Conservation (phyloP, 2,113 vertebrate species). For the Emydocephalus ijimae region DNA sequence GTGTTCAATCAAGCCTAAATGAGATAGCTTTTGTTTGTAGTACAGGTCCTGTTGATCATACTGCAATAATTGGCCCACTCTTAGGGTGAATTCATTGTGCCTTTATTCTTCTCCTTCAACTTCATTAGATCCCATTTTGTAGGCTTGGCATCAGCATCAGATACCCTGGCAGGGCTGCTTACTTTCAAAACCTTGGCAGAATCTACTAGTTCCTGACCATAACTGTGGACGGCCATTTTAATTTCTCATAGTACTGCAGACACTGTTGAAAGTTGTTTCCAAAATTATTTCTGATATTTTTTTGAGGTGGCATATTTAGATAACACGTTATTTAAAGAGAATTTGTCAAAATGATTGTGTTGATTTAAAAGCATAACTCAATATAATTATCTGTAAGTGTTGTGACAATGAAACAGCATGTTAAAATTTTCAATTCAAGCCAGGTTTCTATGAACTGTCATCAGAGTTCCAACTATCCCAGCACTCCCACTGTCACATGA, state of each 20-base stretch:
- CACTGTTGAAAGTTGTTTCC: not conserved
- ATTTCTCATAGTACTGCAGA: not conserved
- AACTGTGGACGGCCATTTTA: not conserved
- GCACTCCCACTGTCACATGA: not conserved
- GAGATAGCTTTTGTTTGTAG: not conserved
- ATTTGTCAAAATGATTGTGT: not conserved
- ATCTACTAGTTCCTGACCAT: not conserved
- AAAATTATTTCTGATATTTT: not conserved
- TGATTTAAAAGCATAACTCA: not conserved
- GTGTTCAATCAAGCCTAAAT: too few relatives aligned
- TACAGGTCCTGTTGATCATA: not conserved
- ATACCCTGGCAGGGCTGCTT: not conserved
- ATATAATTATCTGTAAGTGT: not conserved
- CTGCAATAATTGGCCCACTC: not conserved
- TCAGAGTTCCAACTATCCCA: not conserved
- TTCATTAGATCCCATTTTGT: not conserved
- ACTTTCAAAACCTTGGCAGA: not conserved
- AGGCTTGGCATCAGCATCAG: not conserved
- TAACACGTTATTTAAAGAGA: not conserved
- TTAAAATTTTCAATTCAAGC: not conserved
- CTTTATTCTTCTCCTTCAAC: not conserved
- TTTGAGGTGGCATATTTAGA: too few relatives aligned
- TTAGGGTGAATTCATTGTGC: not conserved
- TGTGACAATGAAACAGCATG: not conserved
- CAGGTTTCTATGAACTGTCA: not conserved